Conservation (phyloP, 2,797 vertebrate species). For the Sphaeramia orbicularis region DNA sequence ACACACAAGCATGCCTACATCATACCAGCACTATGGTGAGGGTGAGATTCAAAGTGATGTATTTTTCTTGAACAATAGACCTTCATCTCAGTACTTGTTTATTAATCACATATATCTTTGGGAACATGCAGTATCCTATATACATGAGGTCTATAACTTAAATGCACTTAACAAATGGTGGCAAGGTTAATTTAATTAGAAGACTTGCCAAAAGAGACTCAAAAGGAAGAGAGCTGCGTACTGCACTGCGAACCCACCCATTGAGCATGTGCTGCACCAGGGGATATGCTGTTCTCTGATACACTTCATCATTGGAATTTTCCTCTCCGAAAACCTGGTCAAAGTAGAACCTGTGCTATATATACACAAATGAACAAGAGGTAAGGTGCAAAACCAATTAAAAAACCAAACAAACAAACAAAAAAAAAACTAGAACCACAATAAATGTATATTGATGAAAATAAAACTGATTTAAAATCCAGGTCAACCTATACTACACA, state of each 20-base stretch:
- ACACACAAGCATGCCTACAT: background rate
- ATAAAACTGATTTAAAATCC: background rate
- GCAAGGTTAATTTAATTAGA: too few species aligned
- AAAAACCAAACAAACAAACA: background rate
- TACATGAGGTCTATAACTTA: too few species aligned
- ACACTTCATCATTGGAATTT: slow-evolving; percentile 90
- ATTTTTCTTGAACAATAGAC: too few species aligned
- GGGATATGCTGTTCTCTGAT: slow-evolving; percentile 89
- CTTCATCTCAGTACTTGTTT: too few species aligned
- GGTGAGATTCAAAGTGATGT: too few species aligned
- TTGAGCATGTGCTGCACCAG: slow-evolving; percentile 93
- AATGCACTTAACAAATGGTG: too few species aligned
- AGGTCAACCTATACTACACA: background rate
- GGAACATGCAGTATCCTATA: too few species aligned
- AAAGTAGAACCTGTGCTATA: slow-evolving; percentile 94
- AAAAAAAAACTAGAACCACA: background rate
- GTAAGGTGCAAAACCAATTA: background rate
- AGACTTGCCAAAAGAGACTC: too few species aligned
- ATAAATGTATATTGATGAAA: background rate
- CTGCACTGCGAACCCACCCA: slow-evolving; percentile 81
- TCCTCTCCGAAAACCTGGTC: slow-evolving; percentile 93
- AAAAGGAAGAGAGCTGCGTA: too few species aligned
- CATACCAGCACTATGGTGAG: too few species aligned
- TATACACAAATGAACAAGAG: slow-evolving; percentile 65
- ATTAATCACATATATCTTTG: too few species aligned